phyloP scores from a whole-genome alignment of 2,888 invertebrate genomes.

The Tiphia femorata region DNA sequence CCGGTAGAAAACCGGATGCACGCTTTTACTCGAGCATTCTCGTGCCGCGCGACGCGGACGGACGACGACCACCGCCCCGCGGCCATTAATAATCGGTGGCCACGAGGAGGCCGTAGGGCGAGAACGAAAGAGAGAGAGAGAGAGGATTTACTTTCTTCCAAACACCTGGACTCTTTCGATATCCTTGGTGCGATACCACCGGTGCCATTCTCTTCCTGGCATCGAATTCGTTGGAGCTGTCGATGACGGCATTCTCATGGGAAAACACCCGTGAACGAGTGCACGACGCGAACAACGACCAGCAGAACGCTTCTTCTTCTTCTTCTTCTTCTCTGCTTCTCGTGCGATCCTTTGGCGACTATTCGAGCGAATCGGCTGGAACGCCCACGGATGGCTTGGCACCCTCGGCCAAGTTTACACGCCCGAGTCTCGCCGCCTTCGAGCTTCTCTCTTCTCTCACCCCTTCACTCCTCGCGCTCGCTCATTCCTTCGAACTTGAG shows the following conservation, averaged over 20 bases:
- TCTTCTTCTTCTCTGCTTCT: too few relatives aligned
- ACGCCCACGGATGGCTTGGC: conserved; percentile 37
- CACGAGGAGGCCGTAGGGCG: conserved; percentile 6
- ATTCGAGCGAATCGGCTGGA: conserved; percentile 34
- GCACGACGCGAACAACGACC: too few relatives aligned
- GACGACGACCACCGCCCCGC: conserved; percentile 40
- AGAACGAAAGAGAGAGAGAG: neutral
- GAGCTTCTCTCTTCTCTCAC: neutral
- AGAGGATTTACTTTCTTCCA: too few relatives aligned
- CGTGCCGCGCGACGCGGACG: conserved; percentile 40
- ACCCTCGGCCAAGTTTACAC: too few relatives aligned
- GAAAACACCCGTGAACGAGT: conserved; percentile 27
- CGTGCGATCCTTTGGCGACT: conserved; percentile 27
- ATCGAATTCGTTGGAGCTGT: too few relatives aligned
- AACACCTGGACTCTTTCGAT: too few relatives aligned
- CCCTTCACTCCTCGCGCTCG: neutral
- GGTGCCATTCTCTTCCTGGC: too few relatives aligned
- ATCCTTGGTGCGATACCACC: too few relatives aligned
- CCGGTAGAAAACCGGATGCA: conserved; percentile 52
- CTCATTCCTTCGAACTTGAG: neutral
- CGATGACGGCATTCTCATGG: conserved; percentile 31
- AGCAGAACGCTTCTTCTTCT: too few relatives aligned
- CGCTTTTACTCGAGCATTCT: conserved; percentile 50
- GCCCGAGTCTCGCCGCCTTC: neutral
- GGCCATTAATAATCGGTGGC: conserved; percentile 55